phyloP scores from a whole-genome alignment of 2,113 vertebrate species.

The Cottus gobio region DNA sequence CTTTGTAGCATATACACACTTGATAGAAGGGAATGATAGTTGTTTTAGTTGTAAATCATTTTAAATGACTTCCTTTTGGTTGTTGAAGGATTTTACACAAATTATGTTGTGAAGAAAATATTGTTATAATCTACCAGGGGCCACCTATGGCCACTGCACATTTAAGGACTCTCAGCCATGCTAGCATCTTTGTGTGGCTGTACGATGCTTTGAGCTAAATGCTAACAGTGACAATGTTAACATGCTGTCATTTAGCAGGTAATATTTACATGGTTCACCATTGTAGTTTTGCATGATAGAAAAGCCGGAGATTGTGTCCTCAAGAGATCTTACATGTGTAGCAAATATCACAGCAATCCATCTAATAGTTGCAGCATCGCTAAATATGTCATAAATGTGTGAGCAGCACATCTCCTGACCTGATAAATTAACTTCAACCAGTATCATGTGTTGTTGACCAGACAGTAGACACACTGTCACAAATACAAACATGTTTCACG shows the following conservation, averaged over 20 bases:
- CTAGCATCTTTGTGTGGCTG: not conserved
- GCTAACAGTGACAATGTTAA: not conserved
- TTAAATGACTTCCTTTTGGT: not conserved
- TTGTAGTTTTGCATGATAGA: not conserved
- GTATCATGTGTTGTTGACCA: conserved; percentile 8
- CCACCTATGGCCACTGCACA: not conserved
- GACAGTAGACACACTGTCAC: conserved; percentile 51
- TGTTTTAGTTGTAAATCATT: not conserved
- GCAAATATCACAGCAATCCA: not conserved
- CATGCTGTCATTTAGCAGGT: not conserved
- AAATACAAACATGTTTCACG: conserved; percentile 71
- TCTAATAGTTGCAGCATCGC: not conserved
- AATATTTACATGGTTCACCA: not conserved
- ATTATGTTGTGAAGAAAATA: not conserved
- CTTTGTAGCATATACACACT: not conserved
- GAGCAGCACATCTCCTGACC: not conserved
- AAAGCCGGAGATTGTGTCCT: not conserved
- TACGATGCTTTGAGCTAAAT: not conserved
- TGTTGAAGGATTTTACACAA: not conserved
- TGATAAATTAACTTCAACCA: not conserved
- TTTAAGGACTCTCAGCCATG: not conserved
- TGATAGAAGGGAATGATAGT: not conserved
- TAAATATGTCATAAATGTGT: not conserved
- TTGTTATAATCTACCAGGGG: not conserved
- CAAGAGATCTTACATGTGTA: not conserved